A percentile compares a stretch with the other conserved stretches of the same genome.
Evolutionary conservation across 2,113 vertebrate species (phyloP).

Genomic region (Oxygymnocypris stewartii): DNA sequence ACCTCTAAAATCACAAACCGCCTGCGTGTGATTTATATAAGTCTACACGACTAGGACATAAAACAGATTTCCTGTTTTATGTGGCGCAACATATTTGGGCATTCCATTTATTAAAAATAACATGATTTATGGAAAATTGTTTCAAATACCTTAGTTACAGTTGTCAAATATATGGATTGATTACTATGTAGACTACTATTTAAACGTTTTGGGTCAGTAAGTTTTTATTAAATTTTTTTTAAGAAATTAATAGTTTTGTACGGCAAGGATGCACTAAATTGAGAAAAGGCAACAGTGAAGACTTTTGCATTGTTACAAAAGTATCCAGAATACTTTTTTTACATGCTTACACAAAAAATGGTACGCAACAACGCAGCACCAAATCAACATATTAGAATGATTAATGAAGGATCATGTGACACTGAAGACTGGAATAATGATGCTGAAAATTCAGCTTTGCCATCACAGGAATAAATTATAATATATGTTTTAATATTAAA

Average conservation of each 20-base stretch:
- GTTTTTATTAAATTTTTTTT: too few relatives aligned
- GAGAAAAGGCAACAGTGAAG: too few relatives aligned
- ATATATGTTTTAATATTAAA: not conserved
- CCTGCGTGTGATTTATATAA: not conserved
- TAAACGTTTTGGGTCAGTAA: not conserved
- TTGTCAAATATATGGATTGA: not conserved
- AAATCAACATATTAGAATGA: not conserved
- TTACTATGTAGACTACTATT: not conserved
- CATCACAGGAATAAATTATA: not conserved
- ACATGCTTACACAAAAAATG: too few relatives aligned
- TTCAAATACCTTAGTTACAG: too few relatives aligned
- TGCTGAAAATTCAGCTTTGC: not conserved
- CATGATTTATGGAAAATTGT: not conserved
- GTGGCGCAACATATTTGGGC: not conserved
- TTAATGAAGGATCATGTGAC: not conserved
- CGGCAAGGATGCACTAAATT: too few relatives aligned
- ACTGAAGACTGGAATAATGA: not conserved
- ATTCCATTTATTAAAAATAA: not conserved
- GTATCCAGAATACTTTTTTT: too few relatives aligned
- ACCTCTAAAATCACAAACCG: not conserved
- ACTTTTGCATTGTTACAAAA: too few relatives aligned
- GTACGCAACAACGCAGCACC: not conserved
- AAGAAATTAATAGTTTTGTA: too few relatives aligned
- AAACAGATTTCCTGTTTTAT: slow-evolving; percentile 3
- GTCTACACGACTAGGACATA: not conserved